These are phyloP conservation scores for Coluber constrictor DNA, from an alignment of 2,797 vertebrate genomes.

Conservation along the genomic window DNA sequence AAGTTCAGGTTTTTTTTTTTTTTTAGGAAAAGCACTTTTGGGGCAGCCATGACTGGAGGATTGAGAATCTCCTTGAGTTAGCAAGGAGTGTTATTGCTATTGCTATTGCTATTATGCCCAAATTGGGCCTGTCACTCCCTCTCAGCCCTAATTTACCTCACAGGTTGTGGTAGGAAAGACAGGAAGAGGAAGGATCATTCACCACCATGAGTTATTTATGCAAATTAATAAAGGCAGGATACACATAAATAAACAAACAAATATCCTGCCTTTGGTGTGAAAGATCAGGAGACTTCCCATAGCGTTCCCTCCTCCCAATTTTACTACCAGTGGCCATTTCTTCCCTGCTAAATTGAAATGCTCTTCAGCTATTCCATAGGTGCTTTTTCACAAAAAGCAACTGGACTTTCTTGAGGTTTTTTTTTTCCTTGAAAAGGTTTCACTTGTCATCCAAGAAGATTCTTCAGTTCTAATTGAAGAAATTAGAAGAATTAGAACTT, in stretches of 20 bases:
- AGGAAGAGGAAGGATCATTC: neutral
- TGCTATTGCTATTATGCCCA: neutral
- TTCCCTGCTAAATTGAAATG: neutral
- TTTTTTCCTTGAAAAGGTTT: too few relatives aligned
- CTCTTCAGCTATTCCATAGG: too few relatives aligned
- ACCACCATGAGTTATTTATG: neutral
- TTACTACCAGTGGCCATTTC: neutral
- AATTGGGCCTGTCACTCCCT: neutral
- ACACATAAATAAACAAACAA: neutral
- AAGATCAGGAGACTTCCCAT: neutral
- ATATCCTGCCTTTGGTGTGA: neutral
- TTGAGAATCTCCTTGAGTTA: too few relatives aligned
- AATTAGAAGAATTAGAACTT: too few relatives aligned
- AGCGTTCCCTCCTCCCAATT: neutral
- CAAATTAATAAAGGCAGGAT: neutral
- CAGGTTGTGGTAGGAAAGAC: neutral
- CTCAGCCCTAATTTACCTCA: neutral
- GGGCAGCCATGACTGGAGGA: too few relatives aligned
- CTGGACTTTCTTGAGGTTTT: too few relatives aligned
- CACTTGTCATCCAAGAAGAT: too few relatives aligned
- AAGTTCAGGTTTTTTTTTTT: too few relatives aligned
- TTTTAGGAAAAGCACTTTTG: too few relatives aligned
- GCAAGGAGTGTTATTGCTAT: too few relatives aligned
- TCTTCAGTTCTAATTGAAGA: too few relatives aligned
- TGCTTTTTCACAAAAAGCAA: too few relatives aligned